phyloP scores from a whole-genome alignment of 1,140 invertebrate species.

The Leptopilina boulardi region DNA sequence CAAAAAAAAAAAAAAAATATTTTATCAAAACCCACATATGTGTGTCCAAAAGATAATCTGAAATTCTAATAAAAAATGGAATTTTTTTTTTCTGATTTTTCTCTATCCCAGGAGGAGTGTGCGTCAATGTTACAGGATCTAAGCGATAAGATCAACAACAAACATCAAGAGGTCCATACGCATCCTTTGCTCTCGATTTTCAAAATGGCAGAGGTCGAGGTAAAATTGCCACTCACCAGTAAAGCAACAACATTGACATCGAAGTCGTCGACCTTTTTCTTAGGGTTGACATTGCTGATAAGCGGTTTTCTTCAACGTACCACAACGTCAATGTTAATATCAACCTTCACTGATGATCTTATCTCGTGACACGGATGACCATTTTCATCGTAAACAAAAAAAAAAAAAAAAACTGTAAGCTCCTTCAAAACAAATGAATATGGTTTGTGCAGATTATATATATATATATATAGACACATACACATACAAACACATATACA shows the following conservation, averaged over 20 bases:
- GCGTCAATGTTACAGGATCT: conserved; percentile 86
- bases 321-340: conserved; percentile 46
- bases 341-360: conserved; percentile 50
- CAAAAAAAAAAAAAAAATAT: no score
- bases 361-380: conserved; percentile 62
- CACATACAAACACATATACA: conserved; percentile 17
- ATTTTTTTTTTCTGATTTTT: conserved; percentile 59
- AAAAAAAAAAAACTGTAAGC: conserved; percentile 36
- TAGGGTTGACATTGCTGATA: conserved; percentile 56
- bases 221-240: conserved; percentile 74
- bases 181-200: conserved; percentile 91
- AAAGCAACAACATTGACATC: conserved; percentile 51
- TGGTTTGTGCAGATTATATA: conserved; percentile 55
- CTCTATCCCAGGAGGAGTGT: conserved; percentile 84
- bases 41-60: neutral
- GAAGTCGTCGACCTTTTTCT: conserved; percentile 49
- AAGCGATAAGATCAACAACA: conserved; percentile 88
- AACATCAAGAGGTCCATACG: conserved; percentile 88
- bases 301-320: conserved; percentile 48
- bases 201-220: conserved; percentile 93
- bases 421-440: conserved; percentile 13
- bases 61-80: conserved; percentile 26
- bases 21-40: no score
- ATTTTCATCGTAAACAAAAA: conserved; percentile 18
- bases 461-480: conserved; percentile 45